Conservation (phyloP, 2,888 invertebrate species). For the Leuctra nigra region DNA sequence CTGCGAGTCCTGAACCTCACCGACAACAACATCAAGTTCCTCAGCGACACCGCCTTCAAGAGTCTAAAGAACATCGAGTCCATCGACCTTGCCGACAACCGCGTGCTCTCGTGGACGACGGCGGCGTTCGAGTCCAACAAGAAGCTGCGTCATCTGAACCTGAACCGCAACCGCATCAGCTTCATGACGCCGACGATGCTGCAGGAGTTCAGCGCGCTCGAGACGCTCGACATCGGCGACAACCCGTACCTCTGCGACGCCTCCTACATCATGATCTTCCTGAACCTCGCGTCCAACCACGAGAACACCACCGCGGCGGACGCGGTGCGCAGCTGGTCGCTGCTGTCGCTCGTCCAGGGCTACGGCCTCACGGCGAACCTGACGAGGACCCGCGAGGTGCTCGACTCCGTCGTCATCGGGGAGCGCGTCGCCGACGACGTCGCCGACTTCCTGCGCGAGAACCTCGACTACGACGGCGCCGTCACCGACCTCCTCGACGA, state of each 20-base stretch:
- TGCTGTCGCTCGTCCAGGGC: not conserved
- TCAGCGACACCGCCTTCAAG: constrained; percentile 37
- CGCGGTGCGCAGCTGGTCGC: not conserved
- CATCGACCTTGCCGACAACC: constrained; percentile 48
- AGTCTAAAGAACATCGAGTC: constrained; percentile 42
- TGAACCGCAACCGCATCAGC: constrained; percentile 50
- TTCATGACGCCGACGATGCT: constrained; percentile 50
- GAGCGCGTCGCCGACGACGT: not conserved
- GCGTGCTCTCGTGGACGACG: constrained; percentile 49
- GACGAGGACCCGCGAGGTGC: not conserved
- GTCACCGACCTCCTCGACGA: not conserved
- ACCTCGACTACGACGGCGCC: not conserved
- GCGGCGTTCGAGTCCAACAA: constrained; percentile 40
- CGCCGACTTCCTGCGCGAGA: constrained; percentile 1
- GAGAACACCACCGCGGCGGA: not conserved
- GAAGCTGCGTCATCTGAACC: constrained; percentile 41
- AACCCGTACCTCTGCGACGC: constrained; percentile 56
- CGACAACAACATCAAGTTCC: constrained; percentile 44
- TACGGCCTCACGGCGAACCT: not conserved
- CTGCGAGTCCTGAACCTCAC: constrained; percentile 45
- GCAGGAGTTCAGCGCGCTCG: constrained; percentile 44
- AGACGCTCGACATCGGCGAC: constrained; percentile 46
- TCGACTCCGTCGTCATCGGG: not conserved
- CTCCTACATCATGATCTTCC: constrained; percentile 40
- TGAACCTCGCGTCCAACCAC: constrained; percentile 5